These are phyloP conservation scores for Camelus dromedarius DNA, from an alignment of 2,113 vertebrate genomes.

Conservation along the genomic window DNA sequence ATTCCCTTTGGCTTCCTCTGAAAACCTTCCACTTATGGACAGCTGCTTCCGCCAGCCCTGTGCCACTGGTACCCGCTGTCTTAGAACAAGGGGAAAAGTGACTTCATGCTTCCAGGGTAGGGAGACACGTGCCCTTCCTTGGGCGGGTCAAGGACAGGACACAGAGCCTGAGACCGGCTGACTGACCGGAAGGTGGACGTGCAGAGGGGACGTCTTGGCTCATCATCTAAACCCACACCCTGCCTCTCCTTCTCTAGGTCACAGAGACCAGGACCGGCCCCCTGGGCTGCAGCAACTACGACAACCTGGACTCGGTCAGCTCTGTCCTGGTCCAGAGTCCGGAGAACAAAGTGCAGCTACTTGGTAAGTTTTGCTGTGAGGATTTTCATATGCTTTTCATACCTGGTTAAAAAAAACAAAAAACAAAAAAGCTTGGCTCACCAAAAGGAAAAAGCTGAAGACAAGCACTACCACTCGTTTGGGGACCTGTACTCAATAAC, in stretches of 20 bases:
- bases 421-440: background rate
- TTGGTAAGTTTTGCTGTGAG: conserved; percentile 88
- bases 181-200: background rate
- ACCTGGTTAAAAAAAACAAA: background rate
- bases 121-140: background rate
- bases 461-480: background rate
- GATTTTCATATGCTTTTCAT: background rate
- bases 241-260: conserved; percentile 89
- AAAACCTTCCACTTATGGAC: background rate
- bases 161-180: background rate
- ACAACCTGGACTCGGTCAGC: conserved; percentile 99
- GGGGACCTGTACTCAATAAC: background rate
- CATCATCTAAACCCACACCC: background rate
- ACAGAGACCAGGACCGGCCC: conserved; percentile 98
- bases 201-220: background rate
- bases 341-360: conserved; percentile 98
- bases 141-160: background rate
- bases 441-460: background rate
- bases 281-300: conserved; percentile 99
- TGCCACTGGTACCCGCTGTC: no score
- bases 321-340: conserved; percentile 99
- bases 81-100: background rate
- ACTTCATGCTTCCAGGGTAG: background rate
- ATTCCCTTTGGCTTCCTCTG: background rate
- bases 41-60: background rate